Percentiles rank a stretch among this genome's conserved stretches.
These are phyloP conservation scores for Alexandromys fortis DNA, from an alignment of 2,113 vertebrate genomes.

Conservation along the genomic window DNA sequence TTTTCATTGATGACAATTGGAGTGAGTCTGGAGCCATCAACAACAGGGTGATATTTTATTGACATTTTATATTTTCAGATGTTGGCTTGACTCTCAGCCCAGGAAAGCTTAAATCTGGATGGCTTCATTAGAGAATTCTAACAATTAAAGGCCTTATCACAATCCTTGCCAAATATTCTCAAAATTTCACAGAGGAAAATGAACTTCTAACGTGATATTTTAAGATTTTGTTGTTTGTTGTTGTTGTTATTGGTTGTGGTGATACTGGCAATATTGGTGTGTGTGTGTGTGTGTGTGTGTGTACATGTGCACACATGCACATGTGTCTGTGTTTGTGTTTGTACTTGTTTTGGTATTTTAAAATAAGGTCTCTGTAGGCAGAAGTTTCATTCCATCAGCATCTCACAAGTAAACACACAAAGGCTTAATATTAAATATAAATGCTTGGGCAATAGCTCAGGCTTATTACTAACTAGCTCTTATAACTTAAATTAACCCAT, in stretches of 20 bases:
- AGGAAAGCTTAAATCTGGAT: neutral
- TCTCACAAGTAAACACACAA: too few species aligned
- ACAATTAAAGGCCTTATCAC: neutral
- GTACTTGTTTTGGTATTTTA: neutral
- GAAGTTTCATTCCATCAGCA: too few species aligned
- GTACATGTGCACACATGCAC: too few species aligned
- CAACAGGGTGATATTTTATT: neutral
- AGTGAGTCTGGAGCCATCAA: neutral
- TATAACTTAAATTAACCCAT: neutral
- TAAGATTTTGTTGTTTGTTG: neutral
- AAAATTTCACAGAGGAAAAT: neutral
- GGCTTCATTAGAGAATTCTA: neutral
- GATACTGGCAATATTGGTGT: neutral
- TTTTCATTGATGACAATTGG: neutral
- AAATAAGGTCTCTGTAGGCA: neutral
- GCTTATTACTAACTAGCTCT: too few species aligned
- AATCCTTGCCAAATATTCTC: neutral
- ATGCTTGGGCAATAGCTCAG: too few species aligned
- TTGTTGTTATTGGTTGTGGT: neutral
- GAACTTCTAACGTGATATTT: neutral
- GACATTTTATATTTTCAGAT: neutral
- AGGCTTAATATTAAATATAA: too few species aligned
- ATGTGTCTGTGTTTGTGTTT: neutral
- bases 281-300: too few species aligned
- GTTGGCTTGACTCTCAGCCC: rapidly evolving